These are phyloP conservation scores for Hippocampus guttulatus DNA, from an alignment of 2,113 vertebrate genomes.

Conservation along the genomic window DNA sequence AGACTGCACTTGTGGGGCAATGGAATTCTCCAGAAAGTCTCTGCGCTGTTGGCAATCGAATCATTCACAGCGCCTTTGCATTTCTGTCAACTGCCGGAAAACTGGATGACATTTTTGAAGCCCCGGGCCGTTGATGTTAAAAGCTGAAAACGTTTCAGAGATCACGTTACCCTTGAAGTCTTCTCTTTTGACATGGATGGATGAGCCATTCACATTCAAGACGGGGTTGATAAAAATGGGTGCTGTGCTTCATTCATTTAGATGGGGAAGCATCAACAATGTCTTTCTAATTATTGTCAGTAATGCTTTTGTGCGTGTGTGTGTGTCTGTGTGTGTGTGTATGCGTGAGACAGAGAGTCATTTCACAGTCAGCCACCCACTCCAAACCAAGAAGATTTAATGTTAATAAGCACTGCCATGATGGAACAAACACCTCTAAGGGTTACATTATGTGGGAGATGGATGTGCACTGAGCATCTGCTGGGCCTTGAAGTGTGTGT, in stretches of 20 bases:
- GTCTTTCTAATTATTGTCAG: conserved; percentile 53
- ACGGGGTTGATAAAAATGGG: conserved; percentile 33
- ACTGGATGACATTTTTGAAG: background rate
- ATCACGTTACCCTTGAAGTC: background rate
- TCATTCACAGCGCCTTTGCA: background rate
- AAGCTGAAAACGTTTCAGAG: background rate
- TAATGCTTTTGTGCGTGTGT: conserved; percentile 20
- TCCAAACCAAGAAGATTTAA: conserved; percentile 51
- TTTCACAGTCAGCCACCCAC: conserved; percentile 61
- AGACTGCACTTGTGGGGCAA: too few species aligned
- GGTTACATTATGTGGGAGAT: conserved; percentile 50
- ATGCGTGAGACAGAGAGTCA: conserved; percentile 39
- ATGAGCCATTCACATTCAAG: conserved; percentile 41
- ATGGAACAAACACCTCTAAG: conserved; percentile 47
- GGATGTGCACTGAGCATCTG: conserved; percentile 47
- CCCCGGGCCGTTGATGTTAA: background rate
- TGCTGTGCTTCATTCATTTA: conserved; percentile 47
- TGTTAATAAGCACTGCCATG: conserved; percentile 49
- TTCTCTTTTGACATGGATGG: conserved; percentile 27
- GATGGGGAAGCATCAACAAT: conserved; percentile 44
- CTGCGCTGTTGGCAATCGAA: background rate
- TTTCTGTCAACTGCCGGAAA: background rate
- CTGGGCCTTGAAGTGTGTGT: conserved; percentile 15
- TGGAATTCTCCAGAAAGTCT: too few species aligned
- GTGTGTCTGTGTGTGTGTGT: conserved; percentile 17